Percentiles rank a stretch among this genome's conserved stretches.
phyloP scores from a whole-genome alignment of 2,888 invertebrate genomes.

The Leucania comma region DNA sequence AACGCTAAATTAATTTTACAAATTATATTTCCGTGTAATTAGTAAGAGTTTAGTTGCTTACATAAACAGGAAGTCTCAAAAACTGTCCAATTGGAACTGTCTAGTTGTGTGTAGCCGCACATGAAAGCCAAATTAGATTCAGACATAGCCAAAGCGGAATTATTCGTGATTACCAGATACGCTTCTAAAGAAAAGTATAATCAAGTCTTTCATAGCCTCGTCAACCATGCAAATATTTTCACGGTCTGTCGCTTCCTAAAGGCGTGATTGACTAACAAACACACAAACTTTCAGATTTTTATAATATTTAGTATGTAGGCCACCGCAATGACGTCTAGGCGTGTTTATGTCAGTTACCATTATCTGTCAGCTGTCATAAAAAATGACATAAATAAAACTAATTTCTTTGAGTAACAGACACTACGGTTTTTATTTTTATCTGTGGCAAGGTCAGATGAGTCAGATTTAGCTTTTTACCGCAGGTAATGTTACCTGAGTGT shows the following conservation, averaged over 20 bases:
- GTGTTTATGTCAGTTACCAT: conserved; percentile 55
- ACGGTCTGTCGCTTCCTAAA: conserved; percentile 47
- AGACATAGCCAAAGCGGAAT: conserved; percentile 14
- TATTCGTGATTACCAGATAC: conserved; percentile 16
- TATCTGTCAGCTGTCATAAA: conserved; percentile 61
- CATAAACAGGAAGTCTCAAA: conserved; percentile 16
- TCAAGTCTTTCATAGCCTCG: conserved; percentile 28
- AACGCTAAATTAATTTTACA: conserved; percentile 11
- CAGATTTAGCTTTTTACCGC: conserved; percentile 54
- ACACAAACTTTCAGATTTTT: conserved; percentile 55
- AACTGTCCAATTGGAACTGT: background rate
- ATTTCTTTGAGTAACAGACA: conserved; percentile 56
- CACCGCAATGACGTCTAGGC: conserved; percentile 49
- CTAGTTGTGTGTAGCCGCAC: background rate
- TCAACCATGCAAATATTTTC: conserved; percentile 43
- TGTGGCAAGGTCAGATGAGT: conserved; percentile 61
- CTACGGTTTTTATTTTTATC: conserved; percentile 55
- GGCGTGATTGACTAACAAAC: conserved; percentile 46
- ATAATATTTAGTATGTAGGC: conserved; percentile 57
- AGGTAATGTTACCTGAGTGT: conserved; percentile 55
- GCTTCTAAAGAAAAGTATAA: conserved; percentile 30
- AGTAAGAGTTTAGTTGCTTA: no score
- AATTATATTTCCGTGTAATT: background rate
- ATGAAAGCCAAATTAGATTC: conserved; percentile 12
- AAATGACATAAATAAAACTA: conserved; percentile 62